Conservation (phyloP, 1,140 invertebrate genomes). For the Eriosoma lanigerum region DNA sequence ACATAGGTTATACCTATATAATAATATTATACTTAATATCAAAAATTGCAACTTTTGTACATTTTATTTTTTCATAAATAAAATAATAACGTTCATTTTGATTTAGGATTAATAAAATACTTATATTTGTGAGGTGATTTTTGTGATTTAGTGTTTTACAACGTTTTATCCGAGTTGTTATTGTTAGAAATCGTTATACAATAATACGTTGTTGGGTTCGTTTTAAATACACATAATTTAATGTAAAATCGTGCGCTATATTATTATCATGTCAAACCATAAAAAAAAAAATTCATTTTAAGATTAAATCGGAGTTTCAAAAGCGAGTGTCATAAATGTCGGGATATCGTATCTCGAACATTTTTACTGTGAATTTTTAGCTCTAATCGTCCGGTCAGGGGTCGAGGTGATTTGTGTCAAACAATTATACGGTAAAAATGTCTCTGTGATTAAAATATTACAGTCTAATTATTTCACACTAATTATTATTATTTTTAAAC, state of each 20-base stretch:
- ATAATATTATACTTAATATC: too few species aligned
- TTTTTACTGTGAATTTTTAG: constrained; percentile 36
- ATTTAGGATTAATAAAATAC: too few species aligned
- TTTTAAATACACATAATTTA: background rate
- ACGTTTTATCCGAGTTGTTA: too few species aligned
- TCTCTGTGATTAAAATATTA: constrained; percentile 9
- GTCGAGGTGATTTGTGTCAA: constrained; percentile 21
- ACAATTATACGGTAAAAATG: constrained; percentile 41
- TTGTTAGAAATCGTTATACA: too few species aligned
- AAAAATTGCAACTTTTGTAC: constrained; percentile 2
- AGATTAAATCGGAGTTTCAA: background rate
- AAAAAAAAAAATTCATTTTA: too few species aligned
- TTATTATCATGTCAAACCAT: too few species aligned
- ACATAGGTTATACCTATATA: too few species aligned
- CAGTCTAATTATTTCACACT: constrained; percentile 2
- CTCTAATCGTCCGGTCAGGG: constrained; percentile 8
- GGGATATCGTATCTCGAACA: background rate
- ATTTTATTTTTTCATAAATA: constrained; percentile 9
- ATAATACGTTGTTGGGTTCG: background rate
- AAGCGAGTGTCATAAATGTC: background rate
- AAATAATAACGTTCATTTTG: background rate
- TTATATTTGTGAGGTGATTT: too few species aligned
- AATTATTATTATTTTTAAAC: constrained; percentile 10
- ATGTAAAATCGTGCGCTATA: too few species aligned
- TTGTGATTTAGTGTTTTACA: too few species aligned